A percentile compares a stretch with the other conserved stretches of the same genome.
These are phyloP conservation scores for Octodon degus DNA, from an alignment of 2,113 vertebrate species.

Conservation along the genomic window DNA sequence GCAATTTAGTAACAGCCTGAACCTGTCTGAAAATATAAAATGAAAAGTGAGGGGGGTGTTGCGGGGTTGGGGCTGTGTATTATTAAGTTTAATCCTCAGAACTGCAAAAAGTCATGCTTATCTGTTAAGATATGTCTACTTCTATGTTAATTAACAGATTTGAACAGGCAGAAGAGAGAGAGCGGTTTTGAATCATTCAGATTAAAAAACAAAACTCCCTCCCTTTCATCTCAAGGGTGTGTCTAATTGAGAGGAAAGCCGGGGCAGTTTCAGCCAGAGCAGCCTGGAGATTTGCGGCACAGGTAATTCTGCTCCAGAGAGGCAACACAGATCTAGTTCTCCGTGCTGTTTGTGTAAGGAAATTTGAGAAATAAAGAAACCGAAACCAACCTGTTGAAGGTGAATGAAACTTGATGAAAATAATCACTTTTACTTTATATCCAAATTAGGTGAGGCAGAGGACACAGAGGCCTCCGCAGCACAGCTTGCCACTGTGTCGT, in stretches of 20 bases:
- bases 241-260: background rate
- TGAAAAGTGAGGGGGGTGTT: background rate
- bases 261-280: slow-evolving; percentile 65
- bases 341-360: slow-evolving; percentile 69
- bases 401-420: slow-evolving; percentile 51
- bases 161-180: background rate
- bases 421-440: background rate
- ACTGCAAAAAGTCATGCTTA: slow-evolving; percentile 26
- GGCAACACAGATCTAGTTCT: background rate
- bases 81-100: background rate
- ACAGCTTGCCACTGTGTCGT: rapidly evolving
- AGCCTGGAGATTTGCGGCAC: slow-evolving; percentile 6
- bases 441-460: background rate
- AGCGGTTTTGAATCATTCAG: background rate
- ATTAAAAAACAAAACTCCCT: background rate
- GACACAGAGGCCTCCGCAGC: background rate
- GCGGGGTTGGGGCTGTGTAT: background rate
- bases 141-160: background rate
- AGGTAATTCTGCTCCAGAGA: slow-evolving; percentile 26
- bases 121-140: background rate
- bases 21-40: background rate
- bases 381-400: slow-evolving; percentile 62
- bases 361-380: slow-evolving; percentile 73
- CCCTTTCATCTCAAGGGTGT: slow-evolving; percentile 16
- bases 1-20: background rate